These are phyloP conservation scores for Dendrolimus pini DNA, from an alignment of 2,888 invertebrate genomes.

Conservation along the genomic window DNA sequence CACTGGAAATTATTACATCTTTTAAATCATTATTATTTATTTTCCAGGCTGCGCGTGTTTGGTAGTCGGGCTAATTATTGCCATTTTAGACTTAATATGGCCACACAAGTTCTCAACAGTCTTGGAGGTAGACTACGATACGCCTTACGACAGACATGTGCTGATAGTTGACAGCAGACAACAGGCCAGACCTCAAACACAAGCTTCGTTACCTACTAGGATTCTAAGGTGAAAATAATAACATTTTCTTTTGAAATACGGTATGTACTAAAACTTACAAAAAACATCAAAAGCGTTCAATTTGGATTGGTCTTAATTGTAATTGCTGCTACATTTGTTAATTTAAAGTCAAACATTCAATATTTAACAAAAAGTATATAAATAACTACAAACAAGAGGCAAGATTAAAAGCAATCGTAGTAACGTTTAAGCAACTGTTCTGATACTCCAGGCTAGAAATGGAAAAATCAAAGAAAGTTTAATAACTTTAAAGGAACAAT, in stretches of 20 bases:
- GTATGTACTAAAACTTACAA: neutral
- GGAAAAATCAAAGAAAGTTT: too few species aligned
- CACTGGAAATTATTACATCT: too few species aligned
- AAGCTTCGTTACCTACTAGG: conserved; percentile 71
- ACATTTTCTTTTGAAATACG: neutral
- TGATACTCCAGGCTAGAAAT: too few species aligned
- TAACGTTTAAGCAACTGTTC: too few species aligned
- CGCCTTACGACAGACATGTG: conserved; percentile 94
- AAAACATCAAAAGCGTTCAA: too few species aligned
- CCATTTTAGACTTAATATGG: conserved; percentile 86
- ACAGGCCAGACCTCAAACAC: conserved; percentile 58
- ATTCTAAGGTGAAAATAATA: conserved; percentile 78
- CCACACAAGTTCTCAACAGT: conserved; percentile 95
- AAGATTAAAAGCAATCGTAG: too few species aligned
- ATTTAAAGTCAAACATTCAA: too few species aligned
- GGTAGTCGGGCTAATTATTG: conserved; percentile 86
- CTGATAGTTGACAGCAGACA: conserved; percentile 89
- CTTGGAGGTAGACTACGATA: conserved; percentile 94
- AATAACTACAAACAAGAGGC: too few species aligned
- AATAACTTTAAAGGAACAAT: too few species aligned
- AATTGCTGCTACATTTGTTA: too few species aligned
- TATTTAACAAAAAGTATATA: too few species aligned
- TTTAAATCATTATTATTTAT: neutral
- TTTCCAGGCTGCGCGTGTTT: conserved; percentile 84
- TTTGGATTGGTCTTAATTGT: too few species aligned